Base-by-base conservation (phyloP, 2,888 invertebrate species). In the Stratiomys singularior region DNA sequence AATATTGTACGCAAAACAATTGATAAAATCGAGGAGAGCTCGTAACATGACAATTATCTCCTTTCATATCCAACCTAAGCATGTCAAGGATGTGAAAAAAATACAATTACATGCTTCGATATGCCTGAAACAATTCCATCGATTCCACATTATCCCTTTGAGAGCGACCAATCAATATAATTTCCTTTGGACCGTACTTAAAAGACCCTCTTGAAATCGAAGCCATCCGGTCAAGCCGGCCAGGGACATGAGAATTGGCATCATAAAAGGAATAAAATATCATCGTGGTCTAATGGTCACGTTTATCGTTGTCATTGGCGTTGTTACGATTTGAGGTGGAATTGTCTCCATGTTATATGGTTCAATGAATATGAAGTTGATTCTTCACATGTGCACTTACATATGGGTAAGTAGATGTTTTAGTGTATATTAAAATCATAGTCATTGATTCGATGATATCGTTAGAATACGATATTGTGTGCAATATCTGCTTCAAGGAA, bases 141-240 rank as follows among this genome's bases (percentile, higher is more conserved):
- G 52, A 52, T 52, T 52, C 52, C 37, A 37, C 37, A 9, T 37
- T 37, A 37, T 37, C 37, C 5, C 3, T 9, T 66, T 30, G 15
- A 30, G n/a, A 18, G 28, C 28, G 21, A 78, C 78, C 78, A 78
- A 79, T 79, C 79, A 79, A 79, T 79, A 79, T 76, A 71, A 79
- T 76, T 79, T 78, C 79, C 76, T 76, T 18, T 78, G 77, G 72
- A 79, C 78, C 79, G 79, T 79, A 78, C 78, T 78, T 79, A 78
- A 79, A 74, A 27, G 78, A 76, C 79, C 79, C 77, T 78, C 72
- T 52, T 56, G 66, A 76, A 76, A 76, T 76, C 47, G 66, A 66
- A 76, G 23, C 67, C 67, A 52, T 66, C 56, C 76, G 76, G 76
- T 52, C 66, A 66, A 30, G 66, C n/a, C n/a, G n/a, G 28, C 13